phyloP scores from a whole-genome alignment of 2,797 vertebrate species.

The Semaprochilodus insignis region DNA sequence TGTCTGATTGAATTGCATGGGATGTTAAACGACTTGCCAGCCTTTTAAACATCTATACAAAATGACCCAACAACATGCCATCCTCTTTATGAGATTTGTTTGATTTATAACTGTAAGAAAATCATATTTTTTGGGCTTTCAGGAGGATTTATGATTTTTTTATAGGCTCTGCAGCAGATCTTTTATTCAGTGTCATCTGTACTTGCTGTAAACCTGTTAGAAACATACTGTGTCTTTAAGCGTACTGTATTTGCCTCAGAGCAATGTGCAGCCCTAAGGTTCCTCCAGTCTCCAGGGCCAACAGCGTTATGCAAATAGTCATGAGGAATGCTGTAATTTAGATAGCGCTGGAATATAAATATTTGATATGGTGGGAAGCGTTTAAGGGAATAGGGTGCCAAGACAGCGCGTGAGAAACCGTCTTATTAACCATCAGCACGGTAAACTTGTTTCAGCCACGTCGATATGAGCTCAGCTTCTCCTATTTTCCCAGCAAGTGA shows the following conservation, averaged over 20 bases:
- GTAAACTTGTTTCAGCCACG: not conserved
- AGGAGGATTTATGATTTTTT: not conserved
- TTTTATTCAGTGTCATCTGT: not conserved
- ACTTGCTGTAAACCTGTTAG: not conserved
- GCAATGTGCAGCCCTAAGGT: not conserved
- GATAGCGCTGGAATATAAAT: slow-evolving; percentile 3
- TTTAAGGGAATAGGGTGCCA: not conserved
- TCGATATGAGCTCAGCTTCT: not conserved
- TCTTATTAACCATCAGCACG: not conserved
- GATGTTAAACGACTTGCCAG: slow-evolving; percentile 8
- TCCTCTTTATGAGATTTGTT: slow-evolving; percentile 9
- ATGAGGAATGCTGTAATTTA: slow-evolving; percentile 11
- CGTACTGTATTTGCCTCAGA: not conserved
- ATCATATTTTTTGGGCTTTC: not conserved
- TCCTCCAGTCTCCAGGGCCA: not conserved
- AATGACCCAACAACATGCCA: not conserved
- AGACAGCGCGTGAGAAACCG: not conserved
- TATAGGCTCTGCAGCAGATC: not conserved
- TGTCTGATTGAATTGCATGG: not conserved
- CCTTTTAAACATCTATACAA: not conserved
- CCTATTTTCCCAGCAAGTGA: not conserved
- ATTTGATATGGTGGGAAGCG: not conserved
- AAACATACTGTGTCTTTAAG: not conserved
- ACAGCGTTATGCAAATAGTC: not conserved
- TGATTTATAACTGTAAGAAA: slow-evolving; percentile 11